These are phyloP conservation scores for Lucinisca nassula DNA, from an alignment of 2,888 invertebrate genomes.

Conservation along the genomic window DNA sequence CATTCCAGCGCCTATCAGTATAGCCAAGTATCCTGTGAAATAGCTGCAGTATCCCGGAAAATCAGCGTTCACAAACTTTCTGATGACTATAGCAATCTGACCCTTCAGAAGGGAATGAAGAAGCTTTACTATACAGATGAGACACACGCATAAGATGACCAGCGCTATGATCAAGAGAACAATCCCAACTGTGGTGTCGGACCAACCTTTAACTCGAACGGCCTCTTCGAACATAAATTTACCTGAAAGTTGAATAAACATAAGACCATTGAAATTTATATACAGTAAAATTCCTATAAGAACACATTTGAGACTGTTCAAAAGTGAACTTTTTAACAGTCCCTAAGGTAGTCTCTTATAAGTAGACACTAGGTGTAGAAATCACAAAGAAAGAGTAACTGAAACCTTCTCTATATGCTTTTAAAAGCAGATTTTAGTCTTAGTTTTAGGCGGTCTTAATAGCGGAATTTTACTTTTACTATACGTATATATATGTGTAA, in stretches of 20 bases:
- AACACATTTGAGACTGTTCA: too few species aligned
- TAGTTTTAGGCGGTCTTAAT: too few species aligned
- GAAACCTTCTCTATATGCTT: too few species aligned
- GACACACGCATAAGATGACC: constrained; percentile 88
- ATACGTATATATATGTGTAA: too few species aligned
- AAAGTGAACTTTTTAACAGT: too few species aligned
- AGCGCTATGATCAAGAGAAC: constrained; percentile 89
- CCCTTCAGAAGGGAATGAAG: constrained; percentile 85
- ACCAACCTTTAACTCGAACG: constrained; percentile 76
- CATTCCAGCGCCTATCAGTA: constrained; percentile 89
- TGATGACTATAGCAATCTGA: constrained; percentile 80
- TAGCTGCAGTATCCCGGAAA: constrained; percentile 86
- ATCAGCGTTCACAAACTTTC: constrained; percentile 85
- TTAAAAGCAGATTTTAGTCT: too few species aligned
- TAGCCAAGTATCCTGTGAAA: constrained; percentile 89
- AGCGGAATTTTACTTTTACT: too few species aligned
- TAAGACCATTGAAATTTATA: too few species aligned
- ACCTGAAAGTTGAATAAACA: constrained; percentile 54
- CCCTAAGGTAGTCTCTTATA: too few species aligned
- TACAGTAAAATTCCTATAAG: too few species aligned
- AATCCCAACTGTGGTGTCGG: constrained; percentile 88
- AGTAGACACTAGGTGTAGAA: too few species aligned
- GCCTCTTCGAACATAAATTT: constrained; percentile 71
- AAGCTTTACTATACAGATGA: constrained; percentile 89
- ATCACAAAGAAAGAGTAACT: too few species aligned